A percentile compares a stretch with the other conserved stretches of the same genome.
Evolutionary conservation across 2,113 vertebrate genomes (phyloP).

Genomic region (Telmatochromis brichardi): DNA sequence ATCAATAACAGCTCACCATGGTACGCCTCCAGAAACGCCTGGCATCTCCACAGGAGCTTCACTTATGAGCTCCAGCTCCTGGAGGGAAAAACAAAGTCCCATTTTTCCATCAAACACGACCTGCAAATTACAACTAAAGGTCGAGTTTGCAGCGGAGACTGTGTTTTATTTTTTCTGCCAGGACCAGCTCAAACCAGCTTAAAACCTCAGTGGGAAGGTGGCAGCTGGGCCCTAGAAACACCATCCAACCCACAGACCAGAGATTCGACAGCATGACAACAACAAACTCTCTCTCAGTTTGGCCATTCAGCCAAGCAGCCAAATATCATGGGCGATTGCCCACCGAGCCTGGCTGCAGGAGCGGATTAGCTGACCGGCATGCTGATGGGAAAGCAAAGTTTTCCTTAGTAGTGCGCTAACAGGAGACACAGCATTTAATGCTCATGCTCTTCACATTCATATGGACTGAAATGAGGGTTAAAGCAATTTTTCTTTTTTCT

Average conservation of each 20-base stretch:
- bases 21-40: neutral
- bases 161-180: neutral
- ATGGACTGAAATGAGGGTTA: neutral
- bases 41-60: slow-evolving; percentile 13
- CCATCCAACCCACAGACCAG: neutral
- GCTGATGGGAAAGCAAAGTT: slow-evolving; percentile 46
- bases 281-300: slow-evolving; percentile 8
- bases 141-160: neutral
- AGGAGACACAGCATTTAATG: slow-evolving; percentile 8
- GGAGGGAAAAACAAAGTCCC: neutral
- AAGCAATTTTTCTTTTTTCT: neutral
- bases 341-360: slow-evolving; percentile 23
- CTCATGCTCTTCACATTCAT: neutral
- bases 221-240: slow-evolving; percentile 46
- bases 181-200: slow-evolving; percentile 55
- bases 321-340: slow-evolving; percentile 16
- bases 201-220: slow-evolving; percentile 56
- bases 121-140: neutral
- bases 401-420: neutral
- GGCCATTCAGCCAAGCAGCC: slow-evolving; percentile 20
- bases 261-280: slow-evolving; percentile 9
- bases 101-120: neutral
- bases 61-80: neutral
- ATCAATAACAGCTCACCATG: slow-evolving; percentile 27
- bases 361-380: slow-evolving; percentile 40